Evolutionary conservation across 2,113 vertebrate genomes (phyloP).

Genomic region (Stegastes partitus): DNA sequence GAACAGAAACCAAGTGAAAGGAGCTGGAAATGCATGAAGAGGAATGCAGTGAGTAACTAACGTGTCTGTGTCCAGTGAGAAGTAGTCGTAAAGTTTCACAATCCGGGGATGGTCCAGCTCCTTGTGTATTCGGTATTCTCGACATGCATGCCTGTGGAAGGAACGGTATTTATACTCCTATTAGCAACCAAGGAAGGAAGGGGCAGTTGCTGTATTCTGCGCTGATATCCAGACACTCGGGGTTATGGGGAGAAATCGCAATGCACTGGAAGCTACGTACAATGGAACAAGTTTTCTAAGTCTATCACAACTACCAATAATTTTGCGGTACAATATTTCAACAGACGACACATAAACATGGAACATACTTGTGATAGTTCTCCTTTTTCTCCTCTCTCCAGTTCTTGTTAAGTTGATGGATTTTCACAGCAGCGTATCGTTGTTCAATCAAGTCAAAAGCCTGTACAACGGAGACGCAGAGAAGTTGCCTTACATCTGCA

Average conservation of each 20-base stretch:
- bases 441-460: slow-evolving; percentile 99
- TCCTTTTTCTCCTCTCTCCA: slow-evolving; percentile 99
- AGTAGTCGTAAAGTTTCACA: slow-evolving; percentile 99
- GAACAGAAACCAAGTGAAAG: not conserved
- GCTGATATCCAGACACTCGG: not conserved
- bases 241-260: slow-evolving; percentile 52
- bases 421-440: slow-evolving; percentile 99
- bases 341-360: no score
- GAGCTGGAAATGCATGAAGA: not conserved
- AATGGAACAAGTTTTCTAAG: not conserved
- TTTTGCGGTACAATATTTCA: not conserved
- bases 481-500: not conserved
- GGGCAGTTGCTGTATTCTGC: slow-evolving; percentile 19
- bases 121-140: slow-evolving; percentile 99
- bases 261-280: not conserved
- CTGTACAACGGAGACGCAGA: slow-evolving; percentile 74
- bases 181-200: slow-evolving; percentile 39
- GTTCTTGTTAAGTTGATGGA: slow-evolving; percentile 99
- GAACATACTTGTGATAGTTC: slow-evolving; percentile 98
- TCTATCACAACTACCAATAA: not conserved
- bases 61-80: slow-evolving; percentile 99
- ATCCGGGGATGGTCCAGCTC: slow-evolving; percentile 99
- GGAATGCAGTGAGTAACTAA: slow-evolving; percentile 81
- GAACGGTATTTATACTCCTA: slow-evolving; percentile 38
- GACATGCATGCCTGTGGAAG: slow-evolving; percentile 93